Percentiles rank a stretch among this genome's conserved stretches.
phyloP scores from a whole-genome alignment of 2,113 vertebrate genomes.

The Nematolebias whitei region DNA sequence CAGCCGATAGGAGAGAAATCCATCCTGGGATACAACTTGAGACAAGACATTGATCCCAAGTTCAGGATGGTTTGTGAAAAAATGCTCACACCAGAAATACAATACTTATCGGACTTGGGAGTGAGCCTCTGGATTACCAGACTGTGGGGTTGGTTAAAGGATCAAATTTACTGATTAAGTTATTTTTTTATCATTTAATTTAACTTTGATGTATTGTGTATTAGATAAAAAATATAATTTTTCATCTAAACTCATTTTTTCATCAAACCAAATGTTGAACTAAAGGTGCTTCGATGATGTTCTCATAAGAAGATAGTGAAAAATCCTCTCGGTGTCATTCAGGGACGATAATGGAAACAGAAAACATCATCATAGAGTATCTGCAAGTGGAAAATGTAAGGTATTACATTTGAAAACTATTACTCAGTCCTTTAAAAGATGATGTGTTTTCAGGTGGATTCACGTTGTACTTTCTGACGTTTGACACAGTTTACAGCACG shows the following conservation, averaged over 20 bases:
- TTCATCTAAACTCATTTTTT: not conserved
- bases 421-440: no score
- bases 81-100: slow-evolving; percentile 95
- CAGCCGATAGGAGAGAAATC: slow-evolving; percentile 90
- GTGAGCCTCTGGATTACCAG: slow-evolving; percentile 91
- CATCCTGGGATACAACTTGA: slow-evolving; percentile 95
- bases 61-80: slow-evolving; percentile 86
- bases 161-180: slow-evolving; percentile 15
- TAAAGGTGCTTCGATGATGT: not conserved
- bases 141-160: slow-evolving; percentile 85
- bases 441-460: not conserved
- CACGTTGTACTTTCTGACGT: not conserved
- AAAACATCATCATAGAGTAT: not conserved
- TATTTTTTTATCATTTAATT: not conserved
- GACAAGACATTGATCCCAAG: slow-evolving; percentile 79
- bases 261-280: not conserved
- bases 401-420: no score
- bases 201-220: not conserved
- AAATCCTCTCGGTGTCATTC: not conserved
- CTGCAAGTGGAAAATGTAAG: not conserved
- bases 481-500: slow-evolving; percentile 1
- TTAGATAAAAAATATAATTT: not conserved
- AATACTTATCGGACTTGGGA: slow-evolving; percentile 90
- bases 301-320: not conserved
- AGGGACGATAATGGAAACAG: no score